Evolutionary conservation across 2,888 invertebrate genomes (phyloP).

Genomic region (Nomada lathburiana): DNA sequence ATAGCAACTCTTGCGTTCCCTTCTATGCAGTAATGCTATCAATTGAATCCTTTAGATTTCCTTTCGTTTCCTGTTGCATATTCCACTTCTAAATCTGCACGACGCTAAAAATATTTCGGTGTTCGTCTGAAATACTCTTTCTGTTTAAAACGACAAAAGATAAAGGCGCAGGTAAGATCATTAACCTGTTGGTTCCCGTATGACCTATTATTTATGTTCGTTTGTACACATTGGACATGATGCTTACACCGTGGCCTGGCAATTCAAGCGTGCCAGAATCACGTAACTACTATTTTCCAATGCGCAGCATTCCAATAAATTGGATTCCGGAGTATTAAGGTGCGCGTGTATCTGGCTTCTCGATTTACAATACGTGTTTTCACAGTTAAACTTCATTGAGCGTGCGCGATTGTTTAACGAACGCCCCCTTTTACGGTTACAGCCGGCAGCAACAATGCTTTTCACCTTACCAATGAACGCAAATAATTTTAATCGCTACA

Average conservation of each 20-base stretch:
- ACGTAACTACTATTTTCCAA: constrained; percentile 65
- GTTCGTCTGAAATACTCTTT: background rate
- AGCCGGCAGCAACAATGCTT: constrained; percentile 16
- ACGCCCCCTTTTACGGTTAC: constrained; percentile 4
- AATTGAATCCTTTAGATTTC: background rate
- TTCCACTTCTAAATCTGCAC: background rate
- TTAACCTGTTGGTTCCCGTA: background rate
- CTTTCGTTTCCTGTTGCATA: background rate
- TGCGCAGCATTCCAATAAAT: constrained; percentile 70
- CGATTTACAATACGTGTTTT: constrained; percentile 58
- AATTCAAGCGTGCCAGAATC: constrained; percentile 64
- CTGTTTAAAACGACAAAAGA: background rate
- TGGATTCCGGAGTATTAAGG: constrained; percentile 66
- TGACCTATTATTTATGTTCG: background rate
- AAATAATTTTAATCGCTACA: background rate
- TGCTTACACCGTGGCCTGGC: constrained; percentile 51
- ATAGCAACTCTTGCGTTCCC: background rate
- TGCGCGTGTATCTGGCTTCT: constrained; percentile 62
- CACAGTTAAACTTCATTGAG: constrained; percentile 55
- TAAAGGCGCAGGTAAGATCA: background rate
- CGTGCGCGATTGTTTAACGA: constrained; percentile 54
- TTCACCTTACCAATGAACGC: constrained; percentile 20
- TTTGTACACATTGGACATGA: background rate
- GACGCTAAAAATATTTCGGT: background rate
- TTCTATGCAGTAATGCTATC: background rate